Evolutionary conservation across 1,140 invertebrate species (phyloP), one percentile per base, ranked within the genome.

Genomic region (Rhizoglyphus robini): DNA sequence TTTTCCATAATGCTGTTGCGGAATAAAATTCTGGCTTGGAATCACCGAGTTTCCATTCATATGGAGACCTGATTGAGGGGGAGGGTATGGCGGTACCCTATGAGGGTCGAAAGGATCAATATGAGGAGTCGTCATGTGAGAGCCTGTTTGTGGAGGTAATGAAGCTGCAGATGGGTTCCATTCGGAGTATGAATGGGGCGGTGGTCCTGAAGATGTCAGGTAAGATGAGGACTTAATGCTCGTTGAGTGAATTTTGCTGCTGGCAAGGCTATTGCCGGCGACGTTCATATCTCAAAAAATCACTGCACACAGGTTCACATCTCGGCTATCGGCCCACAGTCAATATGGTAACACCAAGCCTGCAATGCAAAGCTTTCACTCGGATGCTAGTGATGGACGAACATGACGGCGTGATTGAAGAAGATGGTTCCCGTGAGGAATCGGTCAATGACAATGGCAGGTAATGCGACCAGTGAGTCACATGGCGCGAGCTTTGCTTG

Each of bases 71-170:
- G 36, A 11, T 41, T 25, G 51, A 8, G 51, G 51, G 8, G 51
- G 51, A 11, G 51, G 51, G 23, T 54, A 54, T 5, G 51, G 36
- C 18, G 36, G 51, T 15, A 54, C 51, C 51, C 51, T 25, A 23
- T 54, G 51, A 11, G 51, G 51, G 51, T 54, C 51, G 20, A 8
- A 54, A 8, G 51, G 51, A 54, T 54, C 51, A 32, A 54, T 32
- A 23, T 54, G 51, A 20, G 36, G 36, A 41, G 36, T 41, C 36
- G 36, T 41, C 36, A 41, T 41, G 36, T 41, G 36, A 41, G 36
- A 18, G 36, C 36, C 36, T 41, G 8, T 8, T 18, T 41, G 36
- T 8, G 8, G 36, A 8, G 18, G 36, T 41, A 18, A 8, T 41
- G 36, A 11, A 11, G 36, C 36, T 41, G 36, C 8, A 41, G 36